phyloP scores from a whole-genome alignment of 2,113 vertebrate species.

The Chloropsis hardwickii region DNA sequence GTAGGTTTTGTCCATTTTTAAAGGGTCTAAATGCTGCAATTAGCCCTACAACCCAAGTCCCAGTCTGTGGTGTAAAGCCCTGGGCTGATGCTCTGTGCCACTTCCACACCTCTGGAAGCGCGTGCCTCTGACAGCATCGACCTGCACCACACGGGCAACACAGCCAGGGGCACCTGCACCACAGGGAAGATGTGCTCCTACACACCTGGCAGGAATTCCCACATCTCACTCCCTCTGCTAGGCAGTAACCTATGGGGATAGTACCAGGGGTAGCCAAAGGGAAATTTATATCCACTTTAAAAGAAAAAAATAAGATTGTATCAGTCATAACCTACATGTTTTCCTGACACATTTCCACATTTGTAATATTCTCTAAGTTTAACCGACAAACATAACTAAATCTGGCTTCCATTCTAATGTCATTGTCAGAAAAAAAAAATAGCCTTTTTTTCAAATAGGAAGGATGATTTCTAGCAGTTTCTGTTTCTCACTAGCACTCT shows the following conservation, averaged over 20 bases:
- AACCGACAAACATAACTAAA: neutral
- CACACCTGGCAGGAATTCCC: neutral
- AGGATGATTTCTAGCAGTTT: neutral
- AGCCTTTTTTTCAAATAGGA: accelerated
- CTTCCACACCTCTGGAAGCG: accelerated
- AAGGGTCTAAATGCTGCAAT: neutral
- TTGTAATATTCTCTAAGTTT: neutral
- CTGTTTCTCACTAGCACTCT: neutral
- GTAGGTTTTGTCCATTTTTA: neutral
- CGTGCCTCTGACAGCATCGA: neutral
- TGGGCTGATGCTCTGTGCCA: neutral
- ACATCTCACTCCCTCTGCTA: neutral
- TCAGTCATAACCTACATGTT: neutral
- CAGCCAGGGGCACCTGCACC: neutral
- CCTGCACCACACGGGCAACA: neutral
- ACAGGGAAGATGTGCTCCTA: neutral
- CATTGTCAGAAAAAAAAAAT: neutral
- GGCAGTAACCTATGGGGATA: neutral
- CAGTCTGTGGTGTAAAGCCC: neutral
- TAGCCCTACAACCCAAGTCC: neutral
- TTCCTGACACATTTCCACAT: neutral
- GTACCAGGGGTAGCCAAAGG: neutral
- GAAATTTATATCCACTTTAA: neutral
- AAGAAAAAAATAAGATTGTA: neutral
- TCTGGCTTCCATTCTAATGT: neutral